Base-by-base conservation (phyloP, 2,888 invertebrate genomes). In the Lucinisca nassula region DNA sequence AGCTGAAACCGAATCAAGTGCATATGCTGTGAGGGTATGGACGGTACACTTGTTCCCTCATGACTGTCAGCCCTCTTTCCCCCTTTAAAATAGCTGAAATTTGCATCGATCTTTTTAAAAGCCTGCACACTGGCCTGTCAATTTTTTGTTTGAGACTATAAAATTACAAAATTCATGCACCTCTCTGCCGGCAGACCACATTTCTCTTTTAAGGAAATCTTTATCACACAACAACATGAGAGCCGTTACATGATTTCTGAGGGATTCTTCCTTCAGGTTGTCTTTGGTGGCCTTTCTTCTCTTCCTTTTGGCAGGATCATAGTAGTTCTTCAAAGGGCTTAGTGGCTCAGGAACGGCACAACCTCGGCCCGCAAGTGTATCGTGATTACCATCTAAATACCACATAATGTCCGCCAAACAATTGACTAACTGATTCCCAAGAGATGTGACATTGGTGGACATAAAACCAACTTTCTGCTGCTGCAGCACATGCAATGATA, bases 261-360 rank as follows among this genome's bases (percentile, higher is more conserved):
- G 55, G 6, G 24, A 12, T n/a, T 55, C 55, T 27, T 51, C 73
- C 4, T 78, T 55, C 72, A 83, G 32, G 17, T 45, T 32, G 77
- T 83, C 72, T 17, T 78, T 55, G 35, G 32, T 72, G 14, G 72
- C 83, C 72, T 30, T 27, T 37, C 78, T 27, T 37, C 78, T 70
- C 4, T 78, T 83, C 21, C 78, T 30, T 35, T 83, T 72, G 21
- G 70, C 78, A 24, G 83, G 83, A 30, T 77, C 21, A n/a, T 58
- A 38, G 32, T 74, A 49, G 45, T 82, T 75, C 14, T 55, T n/a
- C 55, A 55, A n/a, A 55, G 8, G 55, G 12, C n/a, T 4, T 55
- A 55, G 55, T n/a, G 55, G 55, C 24, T 55, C 55, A n/a, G 55
- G 55, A n/a, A 55, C 24, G 10, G 55, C 21, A n/a, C 55, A 55